phyloP scores from a whole-genome alignment of 2,797 vertebrate genomes.

The Ctenopoma kingsleyae region DNA sequence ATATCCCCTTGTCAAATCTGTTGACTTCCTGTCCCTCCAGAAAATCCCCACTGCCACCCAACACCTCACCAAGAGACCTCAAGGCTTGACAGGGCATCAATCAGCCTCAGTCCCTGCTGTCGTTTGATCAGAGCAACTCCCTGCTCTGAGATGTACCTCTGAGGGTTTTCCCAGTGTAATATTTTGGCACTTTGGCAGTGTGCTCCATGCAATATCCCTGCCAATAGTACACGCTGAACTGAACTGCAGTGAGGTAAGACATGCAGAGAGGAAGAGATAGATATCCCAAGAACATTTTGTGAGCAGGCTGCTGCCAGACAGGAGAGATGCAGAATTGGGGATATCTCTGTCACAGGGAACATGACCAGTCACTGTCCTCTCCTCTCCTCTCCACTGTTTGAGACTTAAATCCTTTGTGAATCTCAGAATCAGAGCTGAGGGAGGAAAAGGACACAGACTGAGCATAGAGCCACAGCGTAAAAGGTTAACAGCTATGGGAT shows the following conservation, averaged over 20 bases:
- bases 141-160: conserved; percentile 30
- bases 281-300: conserved; percentile 38
- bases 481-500: conserved; percentile 49
- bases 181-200: conserved; percentile 57
- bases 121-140: conserved; percentile 34
- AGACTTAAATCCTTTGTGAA: neutral
- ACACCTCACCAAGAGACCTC: conserved; percentile 40
- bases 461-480: conserved; percentile 35
- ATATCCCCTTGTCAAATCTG: conserved; percentile 37
- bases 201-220: conserved; percentile 50
- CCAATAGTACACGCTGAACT: conserved; percentile 27
- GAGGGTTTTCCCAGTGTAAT: conserved; percentile 32
- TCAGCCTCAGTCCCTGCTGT: conserved; percentile 24
- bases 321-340: conserved; percentile 42
- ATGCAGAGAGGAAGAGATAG: conserved; percentile 18
- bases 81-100: conserved; percentile 48
- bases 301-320: conserved; percentile 39
- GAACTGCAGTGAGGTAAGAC: conserved; percentile 34
- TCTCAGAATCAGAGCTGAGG: conserved; percentile 32
- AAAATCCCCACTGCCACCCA: conserved; percentile 31
- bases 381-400: neutral
- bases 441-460: conserved; percentile 30
- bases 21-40: conserved; percentile 44
- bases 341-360: conserved; percentile 46
- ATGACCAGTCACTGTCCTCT: conserved; percentile 10